phyloP scores from a whole-genome alignment of 2,797 vertebrate species.

The Syngnathus acus region DNA sequence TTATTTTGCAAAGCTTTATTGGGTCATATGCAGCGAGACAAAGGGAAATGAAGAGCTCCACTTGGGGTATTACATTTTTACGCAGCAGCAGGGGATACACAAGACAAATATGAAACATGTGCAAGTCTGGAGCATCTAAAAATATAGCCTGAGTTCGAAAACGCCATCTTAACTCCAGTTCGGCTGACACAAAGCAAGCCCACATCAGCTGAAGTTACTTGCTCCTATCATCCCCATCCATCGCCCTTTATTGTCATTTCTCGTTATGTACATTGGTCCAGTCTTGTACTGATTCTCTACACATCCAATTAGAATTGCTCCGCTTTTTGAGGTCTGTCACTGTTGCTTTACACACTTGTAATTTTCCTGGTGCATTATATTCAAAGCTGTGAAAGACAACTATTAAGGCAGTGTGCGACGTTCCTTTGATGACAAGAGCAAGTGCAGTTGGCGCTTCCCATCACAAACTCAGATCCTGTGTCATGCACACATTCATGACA shows the following conservation, averaged over 20 bases:
- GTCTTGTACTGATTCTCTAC: not conserved
- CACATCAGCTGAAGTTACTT: not conserved
- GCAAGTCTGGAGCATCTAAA: constrained; percentile 30
- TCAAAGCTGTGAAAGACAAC: not conserved
- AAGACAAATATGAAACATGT: constrained; percentile 15
- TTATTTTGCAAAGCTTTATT: constrained; percentile 35
- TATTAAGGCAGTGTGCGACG: not conserved
- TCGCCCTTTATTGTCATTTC: constrained; percentile 4
- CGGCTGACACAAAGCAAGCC: not conserved
- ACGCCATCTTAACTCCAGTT: constrained; percentile 1
- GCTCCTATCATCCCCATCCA: not conserved
- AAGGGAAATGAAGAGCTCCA: constrained; percentile 7
- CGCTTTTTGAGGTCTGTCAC: not conserved
- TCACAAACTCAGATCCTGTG: not conserved
- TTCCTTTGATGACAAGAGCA: not conserved
- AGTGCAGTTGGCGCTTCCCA: not conserved
- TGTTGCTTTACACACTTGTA: constrained; percentile 1
- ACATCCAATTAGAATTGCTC: constrained; percentile 1
- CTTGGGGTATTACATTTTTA: constrained; percentile 36
- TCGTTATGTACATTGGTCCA: not conserved
- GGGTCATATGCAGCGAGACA: constrained; percentile 37
- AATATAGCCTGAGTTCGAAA: constrained; percentile 18
- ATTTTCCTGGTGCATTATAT: not conserved
- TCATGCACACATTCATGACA: not conserved
- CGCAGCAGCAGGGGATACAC: constrained; percentile 12